Conservation (phyloP, 2,797 vertebrate genomes). For the Acrossocheilus wenchowensis region DNA sequence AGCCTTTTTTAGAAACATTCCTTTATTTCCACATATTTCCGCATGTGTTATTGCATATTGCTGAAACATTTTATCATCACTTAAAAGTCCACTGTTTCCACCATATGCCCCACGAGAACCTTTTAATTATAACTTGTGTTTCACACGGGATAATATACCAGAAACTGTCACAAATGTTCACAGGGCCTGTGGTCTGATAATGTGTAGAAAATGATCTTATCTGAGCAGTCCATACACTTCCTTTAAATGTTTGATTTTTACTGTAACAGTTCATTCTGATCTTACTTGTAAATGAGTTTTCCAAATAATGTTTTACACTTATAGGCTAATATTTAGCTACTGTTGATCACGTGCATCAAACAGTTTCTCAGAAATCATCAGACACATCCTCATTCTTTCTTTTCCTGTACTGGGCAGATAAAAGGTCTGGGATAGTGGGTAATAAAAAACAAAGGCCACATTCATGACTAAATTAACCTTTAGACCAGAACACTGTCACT, state of each 20-base stretch:
- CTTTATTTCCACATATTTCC: neutral
- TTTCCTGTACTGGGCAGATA: too few species aligned
- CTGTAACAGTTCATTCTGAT: neutral
- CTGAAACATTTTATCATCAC: neutral
- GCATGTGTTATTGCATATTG: neutral
- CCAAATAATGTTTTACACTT: neutral
- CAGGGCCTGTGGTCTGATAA: neutral
- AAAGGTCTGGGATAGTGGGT: neutral
- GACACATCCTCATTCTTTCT: neutral
- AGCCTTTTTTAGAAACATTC: neutral
- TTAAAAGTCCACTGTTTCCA: neutral
- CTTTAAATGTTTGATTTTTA: neutral
- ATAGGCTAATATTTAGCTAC: neutral
- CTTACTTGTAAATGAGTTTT: neutral
- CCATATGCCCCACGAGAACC: neutral
- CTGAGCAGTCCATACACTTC: neutral
- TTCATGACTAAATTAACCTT: neutral
- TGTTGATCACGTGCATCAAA: neutral
- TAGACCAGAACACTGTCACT: neutral
- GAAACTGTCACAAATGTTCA: neutral
- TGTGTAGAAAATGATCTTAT: too few species aligned
- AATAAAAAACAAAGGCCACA: neutral
- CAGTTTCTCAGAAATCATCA: neutral
- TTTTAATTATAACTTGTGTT: neutral
- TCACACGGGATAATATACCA: neutral